Percentiles rank a stretch among this genome's conserved stretches.
These are phyloP conservation scores for Actinemys pallida DNA, from an alignment of 2,113 vertebrate species.

Conservation along the genomic window DNA sequence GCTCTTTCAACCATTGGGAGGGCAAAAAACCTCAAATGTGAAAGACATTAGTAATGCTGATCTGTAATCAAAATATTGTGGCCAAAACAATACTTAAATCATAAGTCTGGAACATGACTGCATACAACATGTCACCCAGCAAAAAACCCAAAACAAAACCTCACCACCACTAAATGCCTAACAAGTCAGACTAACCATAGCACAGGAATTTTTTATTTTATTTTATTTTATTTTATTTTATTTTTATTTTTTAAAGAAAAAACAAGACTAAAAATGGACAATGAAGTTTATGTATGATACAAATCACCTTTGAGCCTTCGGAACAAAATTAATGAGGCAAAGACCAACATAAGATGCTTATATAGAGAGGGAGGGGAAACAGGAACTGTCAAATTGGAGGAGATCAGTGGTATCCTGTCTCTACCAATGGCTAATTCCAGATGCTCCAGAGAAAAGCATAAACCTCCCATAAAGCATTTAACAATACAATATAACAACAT, in stretches of 20 bases:
- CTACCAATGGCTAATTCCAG: not conserved
- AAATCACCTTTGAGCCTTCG: not conserved
- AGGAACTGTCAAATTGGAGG: not conserved
- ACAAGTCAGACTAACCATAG: not conserved
- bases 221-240: not conserved
- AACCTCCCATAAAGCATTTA: not conserved
- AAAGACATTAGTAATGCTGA: fast-evolving
- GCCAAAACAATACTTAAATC: not conserved
- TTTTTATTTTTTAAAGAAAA: not conserved
- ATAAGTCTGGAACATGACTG: not conserved
- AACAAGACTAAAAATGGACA: not conserved
- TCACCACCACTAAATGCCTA: not conserved
- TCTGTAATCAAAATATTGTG: not conserved
- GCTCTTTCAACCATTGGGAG: not conserved
- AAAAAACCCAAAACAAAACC: not conserved
- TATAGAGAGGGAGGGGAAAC: not conserved
- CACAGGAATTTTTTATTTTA: fast-evolving
- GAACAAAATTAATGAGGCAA: not conserved
- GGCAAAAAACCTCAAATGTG: not conserved
- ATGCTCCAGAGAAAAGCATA: not conserved
- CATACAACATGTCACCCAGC: not conserved
- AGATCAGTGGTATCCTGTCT: not conserved
- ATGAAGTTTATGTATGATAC: not conserved
- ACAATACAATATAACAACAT: not conserved
- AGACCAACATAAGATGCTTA: not conserved